Evolutionary conservation across 2,888 invertebrate species (phyloP), one percentile per base, ranked within the genome.

Genomic region (Chydorus sphaericus): DNA sequence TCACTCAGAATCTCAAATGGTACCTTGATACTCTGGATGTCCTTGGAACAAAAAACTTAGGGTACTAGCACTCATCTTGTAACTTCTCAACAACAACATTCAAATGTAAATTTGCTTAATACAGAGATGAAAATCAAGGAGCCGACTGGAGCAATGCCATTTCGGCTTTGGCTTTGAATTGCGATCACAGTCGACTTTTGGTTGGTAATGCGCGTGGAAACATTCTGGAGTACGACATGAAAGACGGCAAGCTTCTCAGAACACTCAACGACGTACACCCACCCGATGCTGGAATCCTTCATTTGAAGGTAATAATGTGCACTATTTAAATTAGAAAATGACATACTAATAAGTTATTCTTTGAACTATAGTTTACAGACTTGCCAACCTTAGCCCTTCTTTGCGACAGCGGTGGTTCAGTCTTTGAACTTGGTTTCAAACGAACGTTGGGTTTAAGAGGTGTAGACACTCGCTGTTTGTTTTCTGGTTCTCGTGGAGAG

Each of bases 401-500:
- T 63, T 85, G 90, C 20, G 96, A 97, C 66, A 88, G 87, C 49
- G 90, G 93, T 2, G 97, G 97, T 1, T 96, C 93, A 1, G 94
- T 97, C 2, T 97, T 93, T 80, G 84, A 92, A 61, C 73, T 96
- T 36, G 86, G 82, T 64, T 93, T 94, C 66, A 88, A 86, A 39
- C 76, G 92, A 57, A 81, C 87, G 11, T 76, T 94, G 62, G 93
- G 92, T 14, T 85, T 91, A 36, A 77, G 93, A 44, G 84, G 86
- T 1, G 89, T 88, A 68, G 85, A 89, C 59, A 86, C 91, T 1
- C 85, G 89, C 54, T 96, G 97, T 68, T 74, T 98, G 16, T 98
- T 98, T 71, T 94, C 96, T 33, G 97, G 97, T 31, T 92, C 93
- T 55, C 80, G 93, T 56, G 98, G 98, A 0, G 98, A 98, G 76